Evolutionary conservation across 2,888 invertebrate species (phyloP), one percentile per base, ranked within the genome.

Genomic region (Flexamia atlantica): DNA sequence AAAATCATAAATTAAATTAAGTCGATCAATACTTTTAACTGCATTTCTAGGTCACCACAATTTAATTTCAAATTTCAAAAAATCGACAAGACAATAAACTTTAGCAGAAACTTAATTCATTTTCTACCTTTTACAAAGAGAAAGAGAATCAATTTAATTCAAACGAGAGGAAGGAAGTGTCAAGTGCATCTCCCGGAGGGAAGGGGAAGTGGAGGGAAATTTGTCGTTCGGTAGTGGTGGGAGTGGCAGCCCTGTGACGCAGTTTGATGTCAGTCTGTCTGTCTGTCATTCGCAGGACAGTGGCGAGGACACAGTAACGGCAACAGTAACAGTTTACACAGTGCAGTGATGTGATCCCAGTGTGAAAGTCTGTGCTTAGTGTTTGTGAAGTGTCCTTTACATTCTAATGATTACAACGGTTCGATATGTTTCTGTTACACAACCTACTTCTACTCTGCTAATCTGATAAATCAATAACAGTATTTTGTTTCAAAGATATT

Each of bases 221-320:
- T 23, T 72, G n/a, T 17, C 42, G 40, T 20, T 40, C 4, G 5
- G 5, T 17, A n/a, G 40, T 20, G 72, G 36, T 30, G 72, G 23
- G 72, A 72, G 36, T 72, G 64, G 64, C 28, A 64, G 30, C 64
- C 25, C 64, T 64, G 64, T 14, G 64, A 64, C 64, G 64, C 64
- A 64, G 64, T 64, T 28, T 50, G 20, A 28, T 64, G 64, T 64
- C 64, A 64, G 64, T 57, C 23, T 57, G 57, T 64, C 64, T 12
- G 64, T 64, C 28, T 64, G 64, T 64, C 28, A 14, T 28, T 64
- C 28, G 64, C 10, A 53, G 53, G 53, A 53, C 53, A 64, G 64
- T 14, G 28, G 9, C 4, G 30, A 30, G 28, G 30, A 64, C 64
- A 64, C 28, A 3, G 30, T 30, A 3, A n/a, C n/a, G n/a, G n/a